Evolutionary conservation across 2,888 invertebrate genomes (phyloP).

Genomic region (Homarus gammarus): DNA sequence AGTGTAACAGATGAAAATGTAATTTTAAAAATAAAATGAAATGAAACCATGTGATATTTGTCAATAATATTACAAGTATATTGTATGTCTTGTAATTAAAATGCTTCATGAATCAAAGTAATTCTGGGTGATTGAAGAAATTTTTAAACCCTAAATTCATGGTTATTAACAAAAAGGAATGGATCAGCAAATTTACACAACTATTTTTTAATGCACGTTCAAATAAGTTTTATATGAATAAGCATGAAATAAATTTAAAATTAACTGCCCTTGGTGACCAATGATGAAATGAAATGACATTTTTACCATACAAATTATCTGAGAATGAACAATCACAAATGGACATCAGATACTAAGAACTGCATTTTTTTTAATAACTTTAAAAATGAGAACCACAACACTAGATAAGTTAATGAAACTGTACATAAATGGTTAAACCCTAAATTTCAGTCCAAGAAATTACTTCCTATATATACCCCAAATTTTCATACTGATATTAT

Average conservation of each 20-base stretch:
- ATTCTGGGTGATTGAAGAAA: conserved; percentile 10
- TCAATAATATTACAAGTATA: neutral
- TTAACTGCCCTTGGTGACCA: neutral
- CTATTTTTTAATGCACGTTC: too few relatives aligned
- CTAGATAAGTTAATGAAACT: neutral
- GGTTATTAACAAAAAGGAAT: neutral
- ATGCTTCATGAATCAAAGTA: conserved; percentile 5
- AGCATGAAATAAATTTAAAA: neutral
- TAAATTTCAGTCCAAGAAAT: neutral
- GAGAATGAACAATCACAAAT: neutral
- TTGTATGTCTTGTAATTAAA: neutral
- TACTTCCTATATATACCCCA: too few relatives aligned
- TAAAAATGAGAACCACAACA: neutral
- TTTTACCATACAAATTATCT: neutral
- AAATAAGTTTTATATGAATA: neutral
- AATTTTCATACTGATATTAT: neutral
- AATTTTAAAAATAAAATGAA: conserved; percentile 5
- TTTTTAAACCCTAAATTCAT: neutral
- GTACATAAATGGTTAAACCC: neutral
- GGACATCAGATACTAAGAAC: neutral
- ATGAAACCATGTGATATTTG: conserved; percentile 21
- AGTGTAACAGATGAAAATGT: neutral
- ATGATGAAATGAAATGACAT: neutral
- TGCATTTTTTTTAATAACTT: neutral
- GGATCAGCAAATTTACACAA: neutral